These are phyloP conservation scores for Anthonomus grandis DNA, from an alignment of 1,140 invertebrate genomes.

Conservation along the genomic window DNA sequence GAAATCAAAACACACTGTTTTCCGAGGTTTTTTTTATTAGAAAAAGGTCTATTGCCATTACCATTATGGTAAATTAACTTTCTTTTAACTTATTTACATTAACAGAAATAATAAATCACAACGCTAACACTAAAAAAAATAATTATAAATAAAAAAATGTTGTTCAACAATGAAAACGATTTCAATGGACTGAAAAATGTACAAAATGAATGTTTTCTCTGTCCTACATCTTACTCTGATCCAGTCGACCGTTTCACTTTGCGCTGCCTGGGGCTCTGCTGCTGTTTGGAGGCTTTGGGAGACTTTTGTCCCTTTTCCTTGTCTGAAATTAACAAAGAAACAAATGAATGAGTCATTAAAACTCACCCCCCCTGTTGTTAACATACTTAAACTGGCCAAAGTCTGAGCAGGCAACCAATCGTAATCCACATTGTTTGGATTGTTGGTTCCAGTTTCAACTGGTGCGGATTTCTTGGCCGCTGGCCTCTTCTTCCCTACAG, in stretches of 20 bases:
- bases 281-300: slow-evolving; percentile 50
- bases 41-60: too few relatives aligned
- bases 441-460: slow-evolving; percentile 77
- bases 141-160: too few relatives aligned
- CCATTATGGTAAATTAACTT: too few relatives aligned
- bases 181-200: too few relatives aligned
- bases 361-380: background rate
- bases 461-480: slow-evolving; percentile 58
- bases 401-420: slow-evolving; percentile 96
- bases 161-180: too few relatives aligned
- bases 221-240: slow-evolving; percentile 60
- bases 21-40: too few relatives aligned
- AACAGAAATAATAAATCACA: too few relatives aligned
- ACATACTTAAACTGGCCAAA: slow-evolving; percentile 78
- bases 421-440: slow-evolving; percentile 92
- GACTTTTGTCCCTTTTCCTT: slow-evolving; percentile 51
- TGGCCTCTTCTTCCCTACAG: slow-evolving; percentile 64
- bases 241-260: slow-evolving; percentile 68
- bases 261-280: slow-evolving; percentile 68
- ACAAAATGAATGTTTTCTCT: too few relatives aligned
- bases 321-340: slow-evolving; percentile 33
- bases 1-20: too few relatives aligned
- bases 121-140: too few relatives aligned
- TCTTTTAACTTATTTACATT: too few relatives aligned
- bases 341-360: slow-evolving; percentile 4